Percentiles rank a stretch among this genome's conserved stretches.
phyloP scores from a whole-genome alignment of 23 tunicate genomes.

The Aplidium turbinatum region DNA sequence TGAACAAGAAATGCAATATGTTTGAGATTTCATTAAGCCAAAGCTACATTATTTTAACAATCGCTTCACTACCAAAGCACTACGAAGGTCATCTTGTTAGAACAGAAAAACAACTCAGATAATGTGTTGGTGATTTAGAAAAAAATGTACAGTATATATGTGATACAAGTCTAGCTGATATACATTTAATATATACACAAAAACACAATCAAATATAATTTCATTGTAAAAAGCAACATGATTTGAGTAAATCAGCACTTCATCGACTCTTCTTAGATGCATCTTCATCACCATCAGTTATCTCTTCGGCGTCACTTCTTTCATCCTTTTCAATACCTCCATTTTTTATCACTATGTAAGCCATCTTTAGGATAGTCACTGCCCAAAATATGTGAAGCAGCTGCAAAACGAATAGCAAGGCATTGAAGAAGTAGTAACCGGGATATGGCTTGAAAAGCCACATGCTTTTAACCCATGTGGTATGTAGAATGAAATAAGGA shows the following conservation, averaged over 20 bases:
- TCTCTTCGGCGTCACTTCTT: constrained; percentile 74
- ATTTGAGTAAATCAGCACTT: neutral
- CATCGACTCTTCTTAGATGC: neutral
- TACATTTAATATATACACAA: no score
- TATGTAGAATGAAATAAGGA: constrained; percentile 74
- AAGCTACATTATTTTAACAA: no score
- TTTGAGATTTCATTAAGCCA: no score
- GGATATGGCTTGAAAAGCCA: constrained; percentile 43
- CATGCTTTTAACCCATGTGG: constrained; percentile 80
- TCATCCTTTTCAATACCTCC: constrained; percentile 67
- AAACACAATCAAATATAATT: no score
- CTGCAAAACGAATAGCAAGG: constrained; percentile 64
- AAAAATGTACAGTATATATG: no score
- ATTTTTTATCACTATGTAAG: constrained; percentile 43
- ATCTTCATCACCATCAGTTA: constrained; percentile 36
- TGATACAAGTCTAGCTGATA: no score
- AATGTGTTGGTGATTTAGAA: no score
- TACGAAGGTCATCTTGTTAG: no score
- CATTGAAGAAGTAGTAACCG: constrained; percentile 76
- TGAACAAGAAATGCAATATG: no score
- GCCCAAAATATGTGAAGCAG: constrained; percentile 88
- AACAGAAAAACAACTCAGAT: no score
- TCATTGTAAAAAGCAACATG: neutral
- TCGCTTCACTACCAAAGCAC: no score
- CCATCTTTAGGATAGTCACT: constrained; percentile 79